These are phyloP conservation scores for Eonycteris spelaea DNA, from an alignment of 2,113 vertebrate species.

Conservation along the genomic window DNA sequence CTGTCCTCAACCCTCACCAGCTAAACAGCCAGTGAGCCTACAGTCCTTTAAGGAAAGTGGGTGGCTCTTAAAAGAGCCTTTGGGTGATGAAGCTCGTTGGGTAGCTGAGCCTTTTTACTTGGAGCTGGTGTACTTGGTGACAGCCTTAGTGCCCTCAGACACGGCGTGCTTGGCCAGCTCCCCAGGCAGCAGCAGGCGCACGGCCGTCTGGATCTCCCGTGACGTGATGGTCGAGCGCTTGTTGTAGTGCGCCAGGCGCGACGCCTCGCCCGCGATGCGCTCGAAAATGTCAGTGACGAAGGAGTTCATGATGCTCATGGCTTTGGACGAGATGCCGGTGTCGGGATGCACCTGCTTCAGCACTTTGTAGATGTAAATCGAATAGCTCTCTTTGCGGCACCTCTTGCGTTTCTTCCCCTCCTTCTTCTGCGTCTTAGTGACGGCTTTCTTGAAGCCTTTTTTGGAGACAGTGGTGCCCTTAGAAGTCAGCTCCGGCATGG, in stretches of 20 bases:
- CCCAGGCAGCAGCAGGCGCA: slow-evolving; percentile 40
- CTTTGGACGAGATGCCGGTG: neutral
- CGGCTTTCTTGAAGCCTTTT: neutral
- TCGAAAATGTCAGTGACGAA: slow-evolving; percentile 28
- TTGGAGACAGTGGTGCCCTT: neutral
- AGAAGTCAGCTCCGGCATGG: rapidly evolving
- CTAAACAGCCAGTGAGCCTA: neutral
- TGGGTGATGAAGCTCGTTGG: neutral
- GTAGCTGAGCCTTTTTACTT: neutral
- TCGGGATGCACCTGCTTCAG: slow-evolving; percentile 51
- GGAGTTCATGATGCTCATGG: slow-evolving; percentile 56
- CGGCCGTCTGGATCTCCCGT: slow-evolving; percentile 36
- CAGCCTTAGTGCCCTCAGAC: slow-evolving; percentile 44
- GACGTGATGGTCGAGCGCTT: slow-evolving; percentile 44
- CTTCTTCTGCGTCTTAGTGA: neutral
- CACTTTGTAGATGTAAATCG: slow-evolving; percentile 35
- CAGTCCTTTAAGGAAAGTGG: rapidly evolving
- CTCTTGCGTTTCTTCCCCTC: neutral
- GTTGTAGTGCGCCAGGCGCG: slow-evolving; percentile 26
- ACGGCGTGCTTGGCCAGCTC: slow-evolving; percentile 61
- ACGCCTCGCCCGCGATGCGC: neutral
- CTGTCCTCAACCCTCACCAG: too few species aligned
- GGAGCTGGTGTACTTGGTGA: slow-evolving; percentile 66
- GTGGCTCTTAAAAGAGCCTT: slow-evolving; percentile 72
- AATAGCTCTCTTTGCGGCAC: slow-evolving; percentile 19